Evolutionary conservation across 2,113 vertebrate species (phyloP).

Genomic region (Ceyx melanurus): DNA sequence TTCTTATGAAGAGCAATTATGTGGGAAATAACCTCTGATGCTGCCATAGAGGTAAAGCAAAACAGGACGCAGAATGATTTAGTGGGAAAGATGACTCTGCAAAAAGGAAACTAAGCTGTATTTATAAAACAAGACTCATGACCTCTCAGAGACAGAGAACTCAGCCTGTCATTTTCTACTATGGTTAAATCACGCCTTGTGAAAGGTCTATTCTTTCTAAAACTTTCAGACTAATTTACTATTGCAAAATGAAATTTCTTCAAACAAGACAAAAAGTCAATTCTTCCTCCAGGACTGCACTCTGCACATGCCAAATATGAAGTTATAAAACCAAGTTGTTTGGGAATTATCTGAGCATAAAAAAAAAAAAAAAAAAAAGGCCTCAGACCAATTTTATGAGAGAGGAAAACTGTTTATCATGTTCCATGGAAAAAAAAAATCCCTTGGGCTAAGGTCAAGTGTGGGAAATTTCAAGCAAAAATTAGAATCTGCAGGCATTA

Average conservation of each 20-base stretch:
- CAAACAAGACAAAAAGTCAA: background rate
- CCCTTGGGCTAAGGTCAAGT: background rate
- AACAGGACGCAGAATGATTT: slow-evolving; percentile 38
- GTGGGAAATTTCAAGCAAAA: slow-evolving; percentile 20
- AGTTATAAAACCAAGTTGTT: slow-evolving; percentile 42
- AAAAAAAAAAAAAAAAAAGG: background rate
- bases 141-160: background rate
- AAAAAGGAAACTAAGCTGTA: slow-evolving; percentile 43
- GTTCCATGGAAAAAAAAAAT: background rate
- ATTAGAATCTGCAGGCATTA: background rate
- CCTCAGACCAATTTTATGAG: background rate
- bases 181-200: background rate
- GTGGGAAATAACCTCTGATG: background rate
- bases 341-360: background rate
- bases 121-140: slow-evolving; percentile 33
- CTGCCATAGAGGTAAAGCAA: slow-evolving; percentile 19
- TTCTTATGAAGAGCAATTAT: background rate
- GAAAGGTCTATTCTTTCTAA: slow-evolving; percentile 18
- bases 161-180: slow-evolving; percentile 34
- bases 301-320: slow-evolving; percentile 14
- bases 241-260: slow-evolving; percentile 41
- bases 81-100: slow-evolving; percentile 55
- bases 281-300: slow-evolving; percentile 6
- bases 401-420: background rate
- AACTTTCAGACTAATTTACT: slow-evolving; percentile 17